Percentiles rank a stretch among this genome's conserved stretches.
phyloP scores from a whole-genome alignment of 2,888 invertebrate genomes.

The Theretra japonica region DNA sequence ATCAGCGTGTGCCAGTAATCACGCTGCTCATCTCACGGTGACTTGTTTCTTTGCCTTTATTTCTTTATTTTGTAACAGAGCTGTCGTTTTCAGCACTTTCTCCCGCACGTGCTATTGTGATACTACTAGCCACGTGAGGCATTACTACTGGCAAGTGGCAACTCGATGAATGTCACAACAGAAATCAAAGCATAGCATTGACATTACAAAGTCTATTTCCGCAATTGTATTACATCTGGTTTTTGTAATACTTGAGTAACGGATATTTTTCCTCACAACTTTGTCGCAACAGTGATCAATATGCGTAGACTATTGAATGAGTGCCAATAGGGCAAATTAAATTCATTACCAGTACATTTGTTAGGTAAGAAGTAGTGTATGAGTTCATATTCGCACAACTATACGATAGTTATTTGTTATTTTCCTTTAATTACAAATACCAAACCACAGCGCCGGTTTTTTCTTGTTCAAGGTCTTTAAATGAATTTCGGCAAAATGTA shows the following conservation, averaged over 20 bases:
- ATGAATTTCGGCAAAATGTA: not conserved
- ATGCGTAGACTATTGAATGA: constrained; percentile 10
- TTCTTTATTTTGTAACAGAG: not conserved
- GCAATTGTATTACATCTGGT: not conserved
- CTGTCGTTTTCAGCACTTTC: constrained; percentile 54
- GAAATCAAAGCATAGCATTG: not conserved
- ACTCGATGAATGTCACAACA: not conserved
- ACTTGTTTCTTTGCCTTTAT: not conserved
- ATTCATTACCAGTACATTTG: not conserved
- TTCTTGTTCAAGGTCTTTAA: not conserved
- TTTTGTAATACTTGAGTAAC: not conserved
- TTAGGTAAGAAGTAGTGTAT: not conserved
- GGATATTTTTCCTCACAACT: not conserved
- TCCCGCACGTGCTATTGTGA: constrained; percentile 60
- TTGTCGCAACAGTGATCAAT: not conserved
- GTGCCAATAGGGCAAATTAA: constrained; percentile 6
- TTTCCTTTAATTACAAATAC: not conserved
- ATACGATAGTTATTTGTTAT: too few species aligned
- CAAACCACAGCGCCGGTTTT: not conserved
- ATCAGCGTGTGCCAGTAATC: not conserved
- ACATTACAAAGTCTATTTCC: constrained; percentile 3
- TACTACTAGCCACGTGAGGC: constrained; percentile 41
- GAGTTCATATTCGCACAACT: too few species aligned
- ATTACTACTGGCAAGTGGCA: not conserved
- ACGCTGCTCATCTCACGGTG: not conserved